phyloP scores from a whole-genome alignment of 2,113 vertebrate species.

The Alethe castanea region DNA sequence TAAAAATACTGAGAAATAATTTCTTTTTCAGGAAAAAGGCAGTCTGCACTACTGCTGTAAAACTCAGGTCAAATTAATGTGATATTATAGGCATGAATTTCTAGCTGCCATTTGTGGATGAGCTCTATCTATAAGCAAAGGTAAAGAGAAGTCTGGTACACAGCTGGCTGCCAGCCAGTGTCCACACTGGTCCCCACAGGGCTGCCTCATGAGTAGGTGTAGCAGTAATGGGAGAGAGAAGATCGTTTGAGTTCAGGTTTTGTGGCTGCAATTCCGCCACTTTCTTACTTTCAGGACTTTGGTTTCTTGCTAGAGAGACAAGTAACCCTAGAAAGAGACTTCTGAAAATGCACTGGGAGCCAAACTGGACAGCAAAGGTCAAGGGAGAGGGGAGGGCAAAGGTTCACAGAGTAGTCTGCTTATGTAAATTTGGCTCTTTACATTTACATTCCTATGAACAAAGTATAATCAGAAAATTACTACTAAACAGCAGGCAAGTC shows the following conservation, averaged over 20 bases:
- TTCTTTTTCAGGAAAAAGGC: neutral
- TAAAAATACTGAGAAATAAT: neutral
- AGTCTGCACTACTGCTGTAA: neutral
- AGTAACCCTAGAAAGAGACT: neutral
- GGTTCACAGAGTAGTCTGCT: neutral
- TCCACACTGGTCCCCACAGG: neutral
- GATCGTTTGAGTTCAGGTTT: neutral
- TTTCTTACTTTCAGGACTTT: neutral
- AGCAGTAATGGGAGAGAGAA: neutral
- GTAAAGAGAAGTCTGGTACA: neutral
- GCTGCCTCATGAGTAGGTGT: neutral
- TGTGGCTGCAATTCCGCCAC: neutral
- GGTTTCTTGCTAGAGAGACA: neutral
- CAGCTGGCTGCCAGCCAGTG: neutral
- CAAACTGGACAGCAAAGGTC: neutral
- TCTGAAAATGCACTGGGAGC: neutral
- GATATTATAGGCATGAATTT: neutral
- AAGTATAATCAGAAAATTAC: neutral
- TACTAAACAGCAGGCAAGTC: neutral
- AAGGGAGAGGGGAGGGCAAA: neutral
- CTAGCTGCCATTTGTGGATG: neutral
- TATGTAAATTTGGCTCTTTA: slow-evolving; percentile 1
- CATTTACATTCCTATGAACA: neutral
- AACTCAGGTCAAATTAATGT: neutral
- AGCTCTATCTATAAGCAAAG: neutral